Evolutionary conservation across 2,888 invertebrate genomes (phyloP), one percentile per base, ranked within the genome.

Genomic region (Kuschelorhynchus macadamiae): DNA sequence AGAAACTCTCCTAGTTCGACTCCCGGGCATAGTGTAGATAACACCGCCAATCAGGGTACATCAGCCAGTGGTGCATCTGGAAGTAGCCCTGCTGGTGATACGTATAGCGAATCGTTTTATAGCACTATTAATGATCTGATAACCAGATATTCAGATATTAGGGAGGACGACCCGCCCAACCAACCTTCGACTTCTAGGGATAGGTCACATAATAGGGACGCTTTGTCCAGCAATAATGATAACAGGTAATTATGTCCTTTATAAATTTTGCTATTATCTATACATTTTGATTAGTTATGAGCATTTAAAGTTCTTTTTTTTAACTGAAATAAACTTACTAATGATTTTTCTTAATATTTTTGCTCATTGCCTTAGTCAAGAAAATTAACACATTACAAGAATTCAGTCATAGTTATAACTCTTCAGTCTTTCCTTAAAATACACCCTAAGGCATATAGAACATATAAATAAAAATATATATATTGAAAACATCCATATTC

Each of bases 201-300:
- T 21, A 36, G 57, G 30, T 9, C 39, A 14, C 46, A 60, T 8
- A 61, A 32, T 16, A 66, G 63, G 21, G 69, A 71, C 7, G 59
- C 61, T 14, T 63, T 70, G 17, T 74, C 74, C 2, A 76, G 74
- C 62, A 75, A 75, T 60, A 76, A 76, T 62, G 71, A 73, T 17
- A 73, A 71, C 44, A 72, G 71, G 64, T 70, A 59, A n/a, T n/a
- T n/a, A n/a, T n/a, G n/a, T n/a, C n/a, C n/a, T n/a, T n/a, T 25
- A 30, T 18, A 12, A 9, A 30, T 30, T 9, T 30, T 7, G 30
- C 30, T 9, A 30, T 4, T 30, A n/a, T n/a, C n/a, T n/a, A n/a
- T n/a, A n/a, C n/a, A n/a, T n/a, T n/a, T n/a, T n/a, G n/a, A n/a
- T n/a, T n/a, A n/a, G n/a, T n/a, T n/a, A n/a, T n/a, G n/a, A n/a